These are phyloP conservation scores for Macrosteles quadrilineatus DNA, from an alignment of 1,140 invertebrate genomes.

Conservation along the genomic window DNA sequence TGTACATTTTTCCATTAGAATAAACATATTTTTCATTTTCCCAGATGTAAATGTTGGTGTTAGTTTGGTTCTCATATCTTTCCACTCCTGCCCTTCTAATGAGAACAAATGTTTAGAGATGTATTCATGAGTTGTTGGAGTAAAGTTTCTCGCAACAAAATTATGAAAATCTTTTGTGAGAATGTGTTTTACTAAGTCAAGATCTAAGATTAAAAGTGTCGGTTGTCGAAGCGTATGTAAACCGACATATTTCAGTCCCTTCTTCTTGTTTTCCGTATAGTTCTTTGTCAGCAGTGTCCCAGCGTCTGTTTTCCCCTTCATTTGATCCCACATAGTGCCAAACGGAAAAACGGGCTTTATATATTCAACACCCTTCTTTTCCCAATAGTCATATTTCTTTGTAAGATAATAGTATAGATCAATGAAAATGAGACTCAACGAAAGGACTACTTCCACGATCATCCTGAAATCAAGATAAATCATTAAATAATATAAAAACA, in stretches of 20 bases:
- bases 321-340: background rate
- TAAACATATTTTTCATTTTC: constrained; percentile 61
- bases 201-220: constrained; percentile 38
- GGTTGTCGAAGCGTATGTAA: background rate
- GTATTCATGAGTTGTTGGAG: constrained; percentile 53
- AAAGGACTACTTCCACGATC: background rate
- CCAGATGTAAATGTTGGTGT: constrained; percentile 62
- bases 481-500: too few relatives aligned
- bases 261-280: background rate
- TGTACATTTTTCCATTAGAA: constrained; percentile 51
- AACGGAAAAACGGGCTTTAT: background rate
- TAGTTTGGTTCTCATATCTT: constrained; percentile 57
- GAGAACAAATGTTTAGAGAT: constrained; percentile 54
- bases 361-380: background rate
- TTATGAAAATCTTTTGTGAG: constrained; percentile 57
- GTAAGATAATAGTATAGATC: background rate
- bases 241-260: constrained; percentile 4
- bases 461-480: background rate
- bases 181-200: constrained; percentile 53
- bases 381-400: background rate
- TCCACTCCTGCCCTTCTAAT: constrained; percentile 58
- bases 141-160: constrained; percentile 55
- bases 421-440: background rate
- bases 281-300: background rate
- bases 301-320: background rate